A percentile compares a stretch with the other conserved stretches of the same genome.
Evolutionary conservation across 2,888 invertebrate genomes (phyloP).

Genomic region (Apomyelois bistriatella): DNA sequence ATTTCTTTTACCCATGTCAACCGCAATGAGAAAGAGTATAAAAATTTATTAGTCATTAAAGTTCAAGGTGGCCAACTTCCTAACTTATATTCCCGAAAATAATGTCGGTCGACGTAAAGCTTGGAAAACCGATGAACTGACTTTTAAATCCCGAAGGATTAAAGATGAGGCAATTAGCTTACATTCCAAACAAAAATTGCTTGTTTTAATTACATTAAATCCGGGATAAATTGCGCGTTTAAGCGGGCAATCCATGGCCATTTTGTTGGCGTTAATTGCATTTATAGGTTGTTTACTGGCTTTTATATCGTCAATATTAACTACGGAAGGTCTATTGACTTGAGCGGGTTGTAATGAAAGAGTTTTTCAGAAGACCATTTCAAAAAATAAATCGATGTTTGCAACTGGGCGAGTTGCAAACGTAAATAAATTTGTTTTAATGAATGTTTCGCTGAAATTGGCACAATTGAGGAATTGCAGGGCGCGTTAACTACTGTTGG

Average conservation of each 20-base stretch:
- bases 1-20: too few species aligned
- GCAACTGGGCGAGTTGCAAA: not conserved
- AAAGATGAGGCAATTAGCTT: constrained; percentile 46
- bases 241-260: constrained; percentile 38
- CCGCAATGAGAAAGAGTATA: too few species aligned
- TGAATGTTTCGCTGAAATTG: constrained; percentile 7
- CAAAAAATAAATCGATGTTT: not conserved
- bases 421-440: not conserved
- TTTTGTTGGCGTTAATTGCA: constrained; percentile 34
- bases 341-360: constrained; percentile 7
- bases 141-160: constrained; percentile 31
- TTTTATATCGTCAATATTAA: constrained; percentile 16
- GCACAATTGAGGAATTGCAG: constrained; percentile 11
- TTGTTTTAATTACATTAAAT: constrained; percentile 48
- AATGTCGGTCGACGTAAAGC: too few species aligned
- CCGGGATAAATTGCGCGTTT: constrained; percentile 35
- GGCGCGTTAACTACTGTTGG: constrained; percentile 8
- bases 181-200: constrained; percentile 42
- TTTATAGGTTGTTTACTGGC: constrained; percentile 29
- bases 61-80: too few species aligned
- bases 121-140: constrained; percentile 26
- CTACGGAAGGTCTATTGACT: constrained; percentile 14
- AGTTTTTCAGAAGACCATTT: not conserved
- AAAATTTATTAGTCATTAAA: too few species aligned
- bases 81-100: too few species aligned